These are phyloP conservation scores for Physella acuta DNA, from an alignment of 1,140 invertebrate genomes.

Conservation along the genomic window DNA sequence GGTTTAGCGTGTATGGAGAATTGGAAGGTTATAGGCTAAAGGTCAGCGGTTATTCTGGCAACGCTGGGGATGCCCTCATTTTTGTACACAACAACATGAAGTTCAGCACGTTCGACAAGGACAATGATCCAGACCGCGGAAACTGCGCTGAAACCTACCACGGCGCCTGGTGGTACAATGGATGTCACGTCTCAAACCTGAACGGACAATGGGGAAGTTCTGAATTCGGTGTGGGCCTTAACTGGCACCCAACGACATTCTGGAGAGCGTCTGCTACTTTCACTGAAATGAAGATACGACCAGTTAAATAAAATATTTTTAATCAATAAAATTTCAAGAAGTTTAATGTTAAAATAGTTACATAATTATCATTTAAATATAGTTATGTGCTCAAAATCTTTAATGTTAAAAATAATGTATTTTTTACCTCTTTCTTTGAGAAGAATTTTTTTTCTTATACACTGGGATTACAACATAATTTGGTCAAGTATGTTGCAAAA, in stretches of 20 bases:
- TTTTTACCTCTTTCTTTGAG: no score
- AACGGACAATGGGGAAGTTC: slow-evolving; percentile 1
- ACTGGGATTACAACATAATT: no score
- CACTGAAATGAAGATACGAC: not conserved
- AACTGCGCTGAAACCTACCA: not conserved
- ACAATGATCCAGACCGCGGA: not conserved
- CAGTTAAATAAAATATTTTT: no score
- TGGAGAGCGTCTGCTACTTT: not conserved
- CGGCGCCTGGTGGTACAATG: not conserved
- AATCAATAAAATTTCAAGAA: no score
- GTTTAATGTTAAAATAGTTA: no score
- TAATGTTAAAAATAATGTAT: no score
- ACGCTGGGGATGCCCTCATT: not conserved
- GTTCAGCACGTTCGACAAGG: not conserved
- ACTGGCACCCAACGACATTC: not conserved
- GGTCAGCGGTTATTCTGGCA: not conserved
- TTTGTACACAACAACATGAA: not conserved
- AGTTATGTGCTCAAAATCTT: no score
- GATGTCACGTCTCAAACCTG: not conserved
- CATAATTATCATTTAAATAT: no score
- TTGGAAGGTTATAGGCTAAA: not conserved
- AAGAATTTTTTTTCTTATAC: no score
- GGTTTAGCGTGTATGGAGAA: not conserved
- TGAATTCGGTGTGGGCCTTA: not conserved
- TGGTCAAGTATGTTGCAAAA: no score